phyloP scores from a whole-genome alignment of 2,113 vertebrate genomes.

The Gracilinanus agilis region DNA sequence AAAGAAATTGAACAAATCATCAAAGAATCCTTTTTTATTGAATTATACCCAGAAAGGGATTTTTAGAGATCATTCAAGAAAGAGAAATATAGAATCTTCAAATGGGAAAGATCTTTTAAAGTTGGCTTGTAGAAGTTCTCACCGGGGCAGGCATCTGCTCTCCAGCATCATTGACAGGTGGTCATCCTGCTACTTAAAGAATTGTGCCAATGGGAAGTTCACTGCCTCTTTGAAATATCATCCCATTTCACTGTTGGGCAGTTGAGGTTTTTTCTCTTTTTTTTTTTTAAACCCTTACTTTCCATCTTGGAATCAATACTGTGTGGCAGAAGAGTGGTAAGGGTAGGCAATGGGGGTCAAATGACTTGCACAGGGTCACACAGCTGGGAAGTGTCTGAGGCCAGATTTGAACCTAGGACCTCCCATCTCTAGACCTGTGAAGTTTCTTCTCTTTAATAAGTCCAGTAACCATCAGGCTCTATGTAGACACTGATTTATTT shows the following conservation, averaged over 20 bases:
- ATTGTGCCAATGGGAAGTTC: neutral
- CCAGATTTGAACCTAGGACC: too few relatives aligned
- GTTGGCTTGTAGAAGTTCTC: neutral
- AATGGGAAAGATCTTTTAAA: neutral
- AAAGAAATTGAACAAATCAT: too few relatives aligned
- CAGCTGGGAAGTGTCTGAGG: too few relatives aligned
- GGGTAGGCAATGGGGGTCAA: too few relatives aligned
- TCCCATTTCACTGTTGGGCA: neutral
- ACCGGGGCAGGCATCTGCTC: neutral
- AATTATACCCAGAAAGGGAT: neutral
- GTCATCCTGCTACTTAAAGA: neutral
- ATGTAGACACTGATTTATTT: too few relatives aligned
- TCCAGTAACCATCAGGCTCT: neutral
- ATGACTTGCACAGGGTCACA: too few relatives aligned
- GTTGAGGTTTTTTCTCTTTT: too few relatives aligned
- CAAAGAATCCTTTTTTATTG: too few relatives aligned
- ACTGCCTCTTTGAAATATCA: neutral
- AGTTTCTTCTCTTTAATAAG: neutral
- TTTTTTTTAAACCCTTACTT: too few relatives aligned
- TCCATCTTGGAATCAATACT: too few relatives aligned
- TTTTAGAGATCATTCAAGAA: neutral
- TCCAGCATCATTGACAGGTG: neutral
- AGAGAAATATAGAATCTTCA: neutral
- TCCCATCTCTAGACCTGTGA: too few relatives aligned
- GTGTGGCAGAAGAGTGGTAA: too few relatives aligned